Evolutionary conservation across 2,113 vertebrate species (phyloP), one percentile per base, ranked within the genome.

Genomic region (Antennarius striatus): DNA sequence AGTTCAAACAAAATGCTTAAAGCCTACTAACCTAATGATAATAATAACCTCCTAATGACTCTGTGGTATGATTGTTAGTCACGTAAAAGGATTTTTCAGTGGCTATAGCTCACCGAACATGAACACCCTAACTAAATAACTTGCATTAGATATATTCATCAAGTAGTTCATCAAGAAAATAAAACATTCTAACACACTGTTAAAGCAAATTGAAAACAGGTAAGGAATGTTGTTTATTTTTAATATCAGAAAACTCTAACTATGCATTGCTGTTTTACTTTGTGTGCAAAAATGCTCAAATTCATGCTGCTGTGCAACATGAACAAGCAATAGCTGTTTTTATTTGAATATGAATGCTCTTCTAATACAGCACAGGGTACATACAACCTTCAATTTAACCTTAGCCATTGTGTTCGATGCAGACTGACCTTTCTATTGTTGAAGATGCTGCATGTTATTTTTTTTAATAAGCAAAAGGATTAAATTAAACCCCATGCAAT

Each of bases 371-470:
- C 79, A 88, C 88, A 90, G 80, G 86, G 86, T 88, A 76, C 80
- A 86, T 82, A 88, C 86, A 91, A 90, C 89, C 87, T 88, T 89
- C 86, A 91, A 88, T 93, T 93, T 93, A 93, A 92, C 91, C 91
- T 89, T 88, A 77, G 73, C 90, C 85, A 93, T 91, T 91, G 91
- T 89, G 87, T 79, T 87, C 77, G 68, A 86, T 86, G 82, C 83
- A 86, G 81, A 83, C 88, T 67, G 73, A 85, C 82, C 86, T 87
- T 73, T 78, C 91, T 66, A 92, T 93, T 94, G 91, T 93, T 71
- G 65, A 86, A 82, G 78, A 91, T 86, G 87, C 90, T 78, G 89
- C 88, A 92, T 91, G 86, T 84, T 89, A 88, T 89, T 90, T 91
- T 82, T 82, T 86, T 84, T 86, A 86, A 91, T 88, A 89, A 88